Conservation (phyloP, 2,113 vertebrate species). For the Cyprinodon brontotheroides region DNA sequence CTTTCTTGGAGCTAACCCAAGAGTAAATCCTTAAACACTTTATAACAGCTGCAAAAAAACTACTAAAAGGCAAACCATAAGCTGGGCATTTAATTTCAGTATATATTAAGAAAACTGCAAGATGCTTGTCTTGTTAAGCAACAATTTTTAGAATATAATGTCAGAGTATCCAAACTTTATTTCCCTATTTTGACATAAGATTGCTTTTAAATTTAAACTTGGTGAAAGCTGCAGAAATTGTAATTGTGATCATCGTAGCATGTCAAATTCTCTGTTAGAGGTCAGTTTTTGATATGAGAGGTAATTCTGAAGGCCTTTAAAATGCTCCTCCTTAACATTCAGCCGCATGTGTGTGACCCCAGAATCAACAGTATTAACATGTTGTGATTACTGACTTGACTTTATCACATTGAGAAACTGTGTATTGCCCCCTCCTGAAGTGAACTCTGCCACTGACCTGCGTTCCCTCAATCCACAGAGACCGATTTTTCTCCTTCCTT, state of each 20-base stretch:
- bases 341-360: constrained; percentile 69
- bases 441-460: constrained; percentile 75
- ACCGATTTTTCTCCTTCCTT: constrained; percentile 59
- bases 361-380: constrained; percentile 61
- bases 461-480: constrained; percentile 65
- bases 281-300: constrained; percentile 71
- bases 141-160: background rate
- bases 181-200: background rate
- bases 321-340: constrained; percentile 74
- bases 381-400: constrained; percentile 70
- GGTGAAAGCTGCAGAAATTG: constrained; percentile 37
- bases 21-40: background rate
- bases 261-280: constrained; percentile 51
- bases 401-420: constrained; percentile 49
- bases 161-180: background rate
- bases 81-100: too few relatives aligned
- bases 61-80: background rate
- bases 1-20: background rate
- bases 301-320: constrained; percentile 71
- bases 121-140: background rate
- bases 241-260: constrained; percentile 57
- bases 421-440: constrained; percentile 48
- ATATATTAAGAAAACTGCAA: background rate
- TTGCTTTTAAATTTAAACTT: constrained; percentile 7
- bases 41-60: background rate